A percentile compares a stretch with the other conserved stretches of the same genome.
Evolutionary conservation across 2,797 vertebrate genomes (phyloP).

Genomic region (Orientallactaga sibirica): DNA sequence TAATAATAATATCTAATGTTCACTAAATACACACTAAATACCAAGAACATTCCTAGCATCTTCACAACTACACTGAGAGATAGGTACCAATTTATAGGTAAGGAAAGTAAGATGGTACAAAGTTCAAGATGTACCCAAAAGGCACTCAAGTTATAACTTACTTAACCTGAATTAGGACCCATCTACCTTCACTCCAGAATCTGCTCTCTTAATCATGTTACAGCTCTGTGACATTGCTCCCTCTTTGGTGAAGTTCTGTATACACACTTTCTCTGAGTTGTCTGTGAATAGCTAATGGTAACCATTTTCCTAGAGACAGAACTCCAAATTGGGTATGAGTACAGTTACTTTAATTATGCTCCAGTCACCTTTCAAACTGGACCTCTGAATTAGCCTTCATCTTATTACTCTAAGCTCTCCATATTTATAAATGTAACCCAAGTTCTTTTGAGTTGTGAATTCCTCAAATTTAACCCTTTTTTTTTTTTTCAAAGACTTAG

Average conservation of each 20-base stretch:
- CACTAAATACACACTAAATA: background rate
- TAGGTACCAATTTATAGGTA: background rate
- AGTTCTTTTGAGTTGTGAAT: conserved; percentile 65
- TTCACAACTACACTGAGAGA: background rate
- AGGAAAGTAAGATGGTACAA: background rate
- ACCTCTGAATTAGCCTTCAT: conserved; percentile 44
- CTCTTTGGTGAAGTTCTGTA: background rate
- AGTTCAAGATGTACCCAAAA: background rate
- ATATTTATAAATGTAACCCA: conserved; percentile 61
- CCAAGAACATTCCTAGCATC: background rate
- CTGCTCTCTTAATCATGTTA: conserved; percentile 4
- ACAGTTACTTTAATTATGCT: conserved; percentile 68
- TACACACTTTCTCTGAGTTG: conserved; percentile 43
- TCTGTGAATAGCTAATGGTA: conserved; percentile 40
- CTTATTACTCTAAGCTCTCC: conserved; percentile 52
- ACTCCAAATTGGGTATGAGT: conserved; percentile 60
- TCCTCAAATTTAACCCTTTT: conserved; percentile 55
- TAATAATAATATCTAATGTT: conserved; percentile 33
- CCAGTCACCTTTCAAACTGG: conserved; percentile 59
- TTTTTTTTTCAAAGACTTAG: conserved; percentile 58
- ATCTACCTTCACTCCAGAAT: background rate
- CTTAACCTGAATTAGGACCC: background rate
- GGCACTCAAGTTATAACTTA: background rate
- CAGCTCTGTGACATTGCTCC: background rate
- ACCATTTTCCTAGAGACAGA: conserved; percentile 55